A percentile compares a stretch with the other conserved stretches of the same genome.
phyloP scores from a whole-genome alignment of 2,888 invertebrate species.

The Cantharis lateralis region DNA sequence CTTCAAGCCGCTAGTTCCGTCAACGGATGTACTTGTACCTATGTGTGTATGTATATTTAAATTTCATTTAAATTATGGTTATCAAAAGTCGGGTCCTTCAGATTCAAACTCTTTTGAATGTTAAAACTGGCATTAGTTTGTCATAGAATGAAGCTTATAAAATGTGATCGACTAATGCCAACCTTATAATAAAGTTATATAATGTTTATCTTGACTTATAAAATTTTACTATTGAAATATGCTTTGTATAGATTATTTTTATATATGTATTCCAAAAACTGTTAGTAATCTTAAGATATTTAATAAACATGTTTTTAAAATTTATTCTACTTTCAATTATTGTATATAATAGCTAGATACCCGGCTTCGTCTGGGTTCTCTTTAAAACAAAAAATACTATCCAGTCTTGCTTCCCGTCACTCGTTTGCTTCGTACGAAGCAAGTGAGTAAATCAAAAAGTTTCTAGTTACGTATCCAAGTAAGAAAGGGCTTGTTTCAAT shows the following conservation, averaged over 20 bases:
- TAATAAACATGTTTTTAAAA: neutral
- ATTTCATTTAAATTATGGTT: neutral
- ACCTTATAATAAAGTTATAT: neutral
- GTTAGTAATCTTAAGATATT: neutral
- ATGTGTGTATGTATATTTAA: neutral
- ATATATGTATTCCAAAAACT: neutral
- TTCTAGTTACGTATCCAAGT: too few relatives aligned
- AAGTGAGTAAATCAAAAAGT: too few relatives aligned
- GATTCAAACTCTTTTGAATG: neutral
- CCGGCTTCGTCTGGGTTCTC: too few relatives aligned
- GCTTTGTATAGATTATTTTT: slow-evolving; percentile 1
- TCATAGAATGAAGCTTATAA: neutral
- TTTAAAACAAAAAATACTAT: too few relatives aligned
- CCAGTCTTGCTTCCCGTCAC: too few relatives aligned
- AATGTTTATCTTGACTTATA: neutral
- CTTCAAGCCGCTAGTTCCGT: too few relatives aligned
- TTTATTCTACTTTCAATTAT: neutral
- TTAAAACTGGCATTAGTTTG: neutral
- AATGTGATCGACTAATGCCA: neutral
- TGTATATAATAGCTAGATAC: too few relatives aligned
- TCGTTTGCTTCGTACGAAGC: too few relatives aligned
- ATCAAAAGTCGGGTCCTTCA: neutral
- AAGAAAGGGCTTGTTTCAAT: too few relatives aligned
- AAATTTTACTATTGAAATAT: slow-evolving; percentile 1
- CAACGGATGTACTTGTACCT: neutral